Percentiles rank a stretch among this genome's conserved stretches.
phyloP scores from a whole-genome alignment of 1,140 invertebrate genomes.

The Hyphantria cunea region DNA sequence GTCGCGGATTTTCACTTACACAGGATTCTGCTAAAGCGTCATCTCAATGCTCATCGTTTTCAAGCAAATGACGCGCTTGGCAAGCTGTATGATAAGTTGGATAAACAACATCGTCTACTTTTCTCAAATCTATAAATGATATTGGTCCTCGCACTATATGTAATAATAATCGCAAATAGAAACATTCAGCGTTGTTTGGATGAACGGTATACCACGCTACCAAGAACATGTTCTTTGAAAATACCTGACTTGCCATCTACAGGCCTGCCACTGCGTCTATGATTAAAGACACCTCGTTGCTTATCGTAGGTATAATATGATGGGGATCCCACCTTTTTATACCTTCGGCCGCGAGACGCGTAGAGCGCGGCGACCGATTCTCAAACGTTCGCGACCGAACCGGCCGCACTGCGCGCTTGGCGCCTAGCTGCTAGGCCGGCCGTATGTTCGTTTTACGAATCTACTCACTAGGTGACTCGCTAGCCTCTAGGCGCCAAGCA shows the following conservation, averaged over 20 bases:
- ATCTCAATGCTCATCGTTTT: slow-evolving; percentile 37
- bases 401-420: too few species aligned
- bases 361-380: too few species aligned
- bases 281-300: slow-evolving; percentile 38
- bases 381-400: too few species aligned
- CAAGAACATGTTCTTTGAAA: slow-evolving; percentile 35
- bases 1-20: too few species aligned
- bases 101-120: too few species aligned
- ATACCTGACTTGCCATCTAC: slow-evolving; percentile 37
- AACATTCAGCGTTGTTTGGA: slow-evolving; percentile 37
- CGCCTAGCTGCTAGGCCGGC: too few species aligned
- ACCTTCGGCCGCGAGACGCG: too few species aligned
- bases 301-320: slow-evolving; percentile 42
- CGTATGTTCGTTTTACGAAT: too few species aligned
- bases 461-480: too few species aligned
- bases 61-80: slow-evolving; percentile 28
- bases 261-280: slow-evolving; percentile 29
- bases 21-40: slow-evolving; percentile 26
- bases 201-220: slow-evolving; percentile 40
- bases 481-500: too few species aligned
- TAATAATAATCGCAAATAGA: slow-evolving; percentile 35
- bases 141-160: slow-evolving; percentile 36
- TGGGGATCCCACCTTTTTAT: too few species aligned
- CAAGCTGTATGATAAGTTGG: slow-evolving; percentile 44
- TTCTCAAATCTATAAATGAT: slow-evolving; percentile 39